These are phyloP conservation scores for Drosophila demipolita DNA, from an alignment of 2,888 invertebrate species.

Conservation along the genomic window DNA sequence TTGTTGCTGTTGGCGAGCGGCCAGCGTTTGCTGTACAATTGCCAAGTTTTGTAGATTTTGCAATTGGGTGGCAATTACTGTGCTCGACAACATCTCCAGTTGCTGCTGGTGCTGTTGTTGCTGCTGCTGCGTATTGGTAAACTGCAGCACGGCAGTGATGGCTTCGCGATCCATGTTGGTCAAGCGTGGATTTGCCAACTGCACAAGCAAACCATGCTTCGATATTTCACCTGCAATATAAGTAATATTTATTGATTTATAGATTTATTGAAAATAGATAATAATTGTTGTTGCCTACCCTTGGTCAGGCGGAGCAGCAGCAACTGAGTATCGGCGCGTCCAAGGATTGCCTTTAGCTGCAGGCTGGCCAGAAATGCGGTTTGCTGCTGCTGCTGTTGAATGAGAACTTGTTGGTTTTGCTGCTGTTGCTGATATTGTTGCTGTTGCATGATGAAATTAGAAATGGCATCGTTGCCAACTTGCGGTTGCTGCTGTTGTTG, in stretches of 20 bases:
- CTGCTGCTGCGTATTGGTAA: conserved; percentile 82
- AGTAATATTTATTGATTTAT: background rate
- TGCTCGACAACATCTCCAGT: conserved; percentile 79
- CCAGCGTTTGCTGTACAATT: conserved; percentile 80
- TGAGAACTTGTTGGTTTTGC: conserved; percentile 75
- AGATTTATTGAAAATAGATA: background rate
- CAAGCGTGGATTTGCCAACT: conserved; percentile 82
- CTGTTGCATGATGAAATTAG: conserved; percentile 82
- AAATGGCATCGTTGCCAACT: conserved; percentile 76
- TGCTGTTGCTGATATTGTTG: conserved; percentile 81
- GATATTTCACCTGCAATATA: conserved; percentile 80
- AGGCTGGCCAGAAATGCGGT: conserved; percentile 82
- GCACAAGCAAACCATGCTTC: conserved; percentile 82
- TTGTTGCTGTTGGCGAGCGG: conserved; percentile 74
- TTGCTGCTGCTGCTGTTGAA: conserved; percentile 83
- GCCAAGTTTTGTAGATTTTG: conserved; percentile 84
- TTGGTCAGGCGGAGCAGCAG: conserved; percentile 81
- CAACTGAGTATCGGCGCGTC: conserved; percentile 82
- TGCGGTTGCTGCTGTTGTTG: conserved; percentile 24
- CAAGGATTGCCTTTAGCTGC: conserved; percentile 81
- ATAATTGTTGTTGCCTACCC: conserved; percentile 54
- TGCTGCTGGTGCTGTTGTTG: conserved; percentile 82
- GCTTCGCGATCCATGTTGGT: conserved; percentile 82
- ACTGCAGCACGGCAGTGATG: conserved; percentile 83
- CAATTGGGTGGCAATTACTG: conserved; percentile 80